Base-by-base conservation (phyloP, 2,888 invertebrate genomes). In the Ennomos fuscantarius region DNA sequence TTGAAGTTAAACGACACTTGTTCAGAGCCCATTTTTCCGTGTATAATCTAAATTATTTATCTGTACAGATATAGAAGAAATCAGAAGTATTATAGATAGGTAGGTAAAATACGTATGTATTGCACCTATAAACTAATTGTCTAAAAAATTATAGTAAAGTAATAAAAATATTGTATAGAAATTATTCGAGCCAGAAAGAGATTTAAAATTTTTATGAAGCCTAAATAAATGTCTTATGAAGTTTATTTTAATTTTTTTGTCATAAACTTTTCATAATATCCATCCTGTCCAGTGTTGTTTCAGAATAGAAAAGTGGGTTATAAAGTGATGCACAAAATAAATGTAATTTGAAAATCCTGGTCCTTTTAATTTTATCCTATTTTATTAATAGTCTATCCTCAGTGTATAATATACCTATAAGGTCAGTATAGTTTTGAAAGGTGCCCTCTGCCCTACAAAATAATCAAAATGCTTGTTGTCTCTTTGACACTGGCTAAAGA, bases 161-260 rank as follows among this genome's bases (percentile, higher is more conserved):
- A 31, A 9, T 33, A 11, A 37, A 33, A 15, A 35, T 15, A 35
- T 39, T 15, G 24, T 9, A 75, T 76, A 78, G 77, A 24, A 81
- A 81, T 69, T 82, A 89, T 87, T 88, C 86, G 86, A 89, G 87
- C 87, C 87, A 88, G 86, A 85, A 69, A 73, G 82, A 73, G 66
- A 66, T 75, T 75, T 71, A 70, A 73, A 75, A 81, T 79, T 67
- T 80, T 70, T 79, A 78, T 72, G 78, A 77, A 83, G 89, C 90
- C 89, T 90, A 90, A 87, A 70, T 88, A 81, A 87, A 89, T 88
- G 89, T 90, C 90, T 89, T 90, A 91, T 89, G 89, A 70, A 70
- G 65, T 67, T 76, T 80, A 81, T 82, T 80, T 80, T 81, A 77
- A 70, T 76, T 72, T 73, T 73, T 72, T 68, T 78, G 74, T 55